phyloP scores from a whole-genome alignment of 1,140 invertebrate species.

The Whitmania pigra region DNA sequence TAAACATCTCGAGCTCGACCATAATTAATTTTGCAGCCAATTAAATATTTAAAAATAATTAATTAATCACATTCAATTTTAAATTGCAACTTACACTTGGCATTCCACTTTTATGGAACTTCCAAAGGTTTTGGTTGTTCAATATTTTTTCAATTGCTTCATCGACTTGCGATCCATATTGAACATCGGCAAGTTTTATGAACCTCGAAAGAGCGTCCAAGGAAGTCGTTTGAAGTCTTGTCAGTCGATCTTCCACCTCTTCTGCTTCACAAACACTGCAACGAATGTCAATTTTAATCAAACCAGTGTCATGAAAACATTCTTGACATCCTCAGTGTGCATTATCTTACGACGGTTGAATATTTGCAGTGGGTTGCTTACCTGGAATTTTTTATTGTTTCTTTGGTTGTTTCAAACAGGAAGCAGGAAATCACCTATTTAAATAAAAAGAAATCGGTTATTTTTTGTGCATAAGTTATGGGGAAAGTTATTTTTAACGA shows the following conservation, averaged over 20 bases:
- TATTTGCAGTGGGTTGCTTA: constrained; percentile 24
- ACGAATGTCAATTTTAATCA: constrained; percentile 17
- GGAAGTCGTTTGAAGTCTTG: constrained; percentile 54
- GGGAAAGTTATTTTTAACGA: no score
- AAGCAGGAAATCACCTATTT: constrained; percentile 54
- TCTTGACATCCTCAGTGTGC: no score
- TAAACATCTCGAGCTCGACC: neutral
- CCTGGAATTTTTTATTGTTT: constrained; percentile 43
- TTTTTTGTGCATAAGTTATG: no score
- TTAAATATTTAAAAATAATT: neutral
- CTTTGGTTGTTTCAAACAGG: constrained; percentile 53
- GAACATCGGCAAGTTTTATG: constrained; percentile 29
- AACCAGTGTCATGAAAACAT: no score
- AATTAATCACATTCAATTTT: neutral
- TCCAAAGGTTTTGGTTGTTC: constrained; percentile 23
- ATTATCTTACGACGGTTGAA: no score
- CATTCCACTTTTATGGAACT: neutral
- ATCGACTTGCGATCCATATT: constrained; percentile 11
- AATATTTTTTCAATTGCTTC: constrained; percentile 14
- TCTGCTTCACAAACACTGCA: constrained; percentile 49
- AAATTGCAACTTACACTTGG: neutral
- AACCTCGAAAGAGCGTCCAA: constrained; percentile 54
- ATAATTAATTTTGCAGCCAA: no score
- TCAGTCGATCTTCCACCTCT: constrained; percentile 60
- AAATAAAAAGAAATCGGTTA: constrained; percentile 26